Conservation (phyloP, 2,113 vertebrate species). For the Dipodomys spectabilis region DNA sequence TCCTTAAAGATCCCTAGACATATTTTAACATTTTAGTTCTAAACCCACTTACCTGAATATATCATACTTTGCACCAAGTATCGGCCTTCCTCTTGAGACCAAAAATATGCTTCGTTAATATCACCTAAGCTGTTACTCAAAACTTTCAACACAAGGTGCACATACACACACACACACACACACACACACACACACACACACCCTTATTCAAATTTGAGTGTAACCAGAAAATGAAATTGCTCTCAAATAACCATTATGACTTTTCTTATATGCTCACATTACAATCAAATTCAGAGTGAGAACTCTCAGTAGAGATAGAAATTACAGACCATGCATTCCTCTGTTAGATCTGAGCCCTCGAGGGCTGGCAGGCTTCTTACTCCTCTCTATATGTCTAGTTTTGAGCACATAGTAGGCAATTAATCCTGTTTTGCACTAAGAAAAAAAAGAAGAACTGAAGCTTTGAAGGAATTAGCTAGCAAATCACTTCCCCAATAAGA, state of each 20-base stretch:
- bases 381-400: constrained; percentile 5
- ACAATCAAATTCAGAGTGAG: constrained; percentile 72
- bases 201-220: constrained; percentile 49
- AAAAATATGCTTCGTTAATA: constrained; percentile 73
- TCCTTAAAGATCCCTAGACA: constrained; percentile 27
- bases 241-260: constrained; percentile 77
- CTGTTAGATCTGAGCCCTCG: constrained; percentile 42
- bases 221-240: constrained; percentile 76
- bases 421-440: constrained; percentile 27
- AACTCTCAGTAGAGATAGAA: constrained; percentile 67
- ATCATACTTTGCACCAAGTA: constrained; percentile 40
- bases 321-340: constrained; percentile 52
- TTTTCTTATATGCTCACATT: constrained; percentile 73
- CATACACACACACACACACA: not conserved
- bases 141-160: not conserved
- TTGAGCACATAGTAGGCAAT: constrained; percentile 64
- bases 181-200: not conserved
- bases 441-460: constrained; percentile 25
- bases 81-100: constrained; percentile 60
- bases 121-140: constrained; percentile 55
- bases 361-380: constrained; percentile 20
- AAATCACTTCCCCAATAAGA: constrained; percentile 31
- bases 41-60: constrained; percentile 57
- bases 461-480: constrained; percentile 10
- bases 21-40: constrained; percentile 61